Evolutionary conservation across 92 coral and sea anemone species (phyloP).

Genomic region (Nematostella vectensis): DNA sequence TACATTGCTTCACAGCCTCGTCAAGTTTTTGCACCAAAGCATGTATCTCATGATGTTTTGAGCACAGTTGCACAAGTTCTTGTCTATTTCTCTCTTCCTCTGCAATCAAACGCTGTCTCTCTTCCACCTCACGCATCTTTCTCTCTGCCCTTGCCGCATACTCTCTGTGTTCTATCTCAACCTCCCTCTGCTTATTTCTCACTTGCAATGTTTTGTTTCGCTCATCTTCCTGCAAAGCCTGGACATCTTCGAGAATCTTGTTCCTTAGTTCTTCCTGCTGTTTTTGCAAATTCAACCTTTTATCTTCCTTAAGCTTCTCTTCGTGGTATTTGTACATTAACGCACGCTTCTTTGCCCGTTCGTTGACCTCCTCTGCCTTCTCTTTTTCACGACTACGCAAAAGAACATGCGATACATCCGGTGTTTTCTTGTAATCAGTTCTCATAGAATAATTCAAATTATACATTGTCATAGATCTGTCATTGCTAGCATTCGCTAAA

Average conservation of each 20-base stretch:
- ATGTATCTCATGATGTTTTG: constrained; percentile 19
- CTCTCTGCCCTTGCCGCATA: constrained; percentile 49
- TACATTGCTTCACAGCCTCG: constrained; percentile 35
- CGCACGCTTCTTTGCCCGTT: constrained; percentile 18
- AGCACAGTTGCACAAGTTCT: constrained; percentile 32
- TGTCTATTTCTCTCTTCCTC: constrained; percentile 55
- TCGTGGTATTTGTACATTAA: constrained; percentile 29
- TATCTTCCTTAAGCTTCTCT: constrained; percentile 25
- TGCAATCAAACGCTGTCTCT: constrained; percentile 35
- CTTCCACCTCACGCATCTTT: constrained; percentile 55
- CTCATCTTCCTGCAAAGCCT: constrained; percentile 37
- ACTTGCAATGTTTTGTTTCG: constrained; percentile 40
- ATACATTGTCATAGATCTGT: too few species aligned
- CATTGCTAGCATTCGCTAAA: too few species aligned
- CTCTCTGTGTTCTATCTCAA: constrained; percentile 48
- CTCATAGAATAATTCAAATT: not conserved
- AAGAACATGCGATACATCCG: constrained; percentile 30
- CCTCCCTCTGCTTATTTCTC: constrained; percentile 34
- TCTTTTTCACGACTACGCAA: constrained; percentile 25
- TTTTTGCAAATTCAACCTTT: constrained; percentile 26
- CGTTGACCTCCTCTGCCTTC: constrained; percentile 35
- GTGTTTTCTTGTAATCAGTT: constrained; percentile 13
- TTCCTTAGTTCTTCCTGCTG: constrained; percentile 38
- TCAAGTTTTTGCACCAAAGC: constrained; percentile 26
- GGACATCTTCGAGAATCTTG: constrained; percentile 32